Evolutionary conservation across 2,113 vertebrate genomes (phyloP).

Genomic region (Vidua chalybeata): DNA sequence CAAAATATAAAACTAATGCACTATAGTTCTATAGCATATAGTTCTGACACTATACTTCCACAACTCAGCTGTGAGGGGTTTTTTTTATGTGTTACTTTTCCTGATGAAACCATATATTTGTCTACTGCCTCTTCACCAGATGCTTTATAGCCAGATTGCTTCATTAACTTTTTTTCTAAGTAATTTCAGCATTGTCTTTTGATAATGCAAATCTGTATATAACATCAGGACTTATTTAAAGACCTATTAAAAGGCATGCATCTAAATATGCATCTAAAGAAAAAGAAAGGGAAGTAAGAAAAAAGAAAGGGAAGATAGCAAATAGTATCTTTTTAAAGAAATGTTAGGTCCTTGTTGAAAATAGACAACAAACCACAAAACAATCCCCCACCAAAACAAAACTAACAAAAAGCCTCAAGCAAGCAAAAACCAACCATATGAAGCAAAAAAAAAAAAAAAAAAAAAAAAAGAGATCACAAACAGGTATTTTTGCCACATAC

Average conservation of each 20-base stretch:
- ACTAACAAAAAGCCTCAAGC: neutral
- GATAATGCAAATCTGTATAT: neutral
- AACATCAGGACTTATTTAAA: neutral
- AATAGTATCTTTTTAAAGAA: neutral
- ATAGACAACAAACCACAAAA: neutral
- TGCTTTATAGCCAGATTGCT: neutral
- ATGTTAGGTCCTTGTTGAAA: neutral
- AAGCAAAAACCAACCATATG: neutral
- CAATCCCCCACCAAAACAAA: neutral
- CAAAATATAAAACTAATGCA: neutral
- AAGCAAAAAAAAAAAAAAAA: neutral
- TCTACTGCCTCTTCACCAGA: neutral
- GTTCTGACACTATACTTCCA: neutral
- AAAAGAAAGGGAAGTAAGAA: neutral
- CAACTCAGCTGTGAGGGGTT: neutral
- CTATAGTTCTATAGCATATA: neutral
- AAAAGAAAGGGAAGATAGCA: neutral
- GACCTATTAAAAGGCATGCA: neutral
- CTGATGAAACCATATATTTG: neutral
- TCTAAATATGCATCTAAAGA: neutral
- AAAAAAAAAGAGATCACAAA: neutral
- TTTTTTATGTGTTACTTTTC: neutral
- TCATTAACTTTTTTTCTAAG: neutral
- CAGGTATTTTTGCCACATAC: neutral
- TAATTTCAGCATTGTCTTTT: neutral